Evolutionary conservation across 2,113 vertebrate genomes (phyloP), one percentile per base, ranked within the genome.

Genomic region (Chamaetylas fuelleborni): DNA sequence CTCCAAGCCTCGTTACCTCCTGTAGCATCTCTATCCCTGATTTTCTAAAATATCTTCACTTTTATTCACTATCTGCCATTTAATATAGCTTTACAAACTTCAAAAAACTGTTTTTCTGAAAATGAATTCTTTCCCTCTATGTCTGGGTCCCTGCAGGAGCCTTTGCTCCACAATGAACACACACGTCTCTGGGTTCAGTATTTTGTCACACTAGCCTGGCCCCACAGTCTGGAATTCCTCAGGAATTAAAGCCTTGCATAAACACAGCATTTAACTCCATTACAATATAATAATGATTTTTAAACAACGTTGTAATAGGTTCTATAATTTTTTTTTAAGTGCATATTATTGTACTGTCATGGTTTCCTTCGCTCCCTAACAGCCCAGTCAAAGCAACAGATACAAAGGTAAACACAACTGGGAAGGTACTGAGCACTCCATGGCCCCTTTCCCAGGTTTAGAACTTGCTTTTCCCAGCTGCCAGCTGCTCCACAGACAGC

Each of bases 251-350:
- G 74, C 23, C 76, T 90, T 82, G 85, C 69, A 53, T 86, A 97
- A 95, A 95, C 90, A 92, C 47, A 91, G 29, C 62, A 62, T 85
- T 84, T 91, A 91, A 79, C 81, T 89, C 91, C 19, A 81, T 64
- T 93, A 64, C 45, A 53, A 90, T 34, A 48, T 31, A 91, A 97
- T 95, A 96, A 90, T 88, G 90, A 90, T 86, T 97, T 97, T 95
- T 83, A 97, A 97, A 97, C 90, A 94, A 92, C 48, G 87, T 93
- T 95, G 92, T 95, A 97, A 96, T 97, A 95, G 77, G 93, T 76
- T 93, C 80, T 92, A 29, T 60, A 72, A 85, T 56, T 48, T 89
- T 64, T 96, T 81, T 93, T 69, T 19, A 93, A 97, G 96, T 89
- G 88, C 78, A 9, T 85, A 84, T 94, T 97, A 94, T 82, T 56